Base-by-base conservation (phyloP, 92 coral and sea anemone species). In the Epizoanthus rinbou region DNA sequence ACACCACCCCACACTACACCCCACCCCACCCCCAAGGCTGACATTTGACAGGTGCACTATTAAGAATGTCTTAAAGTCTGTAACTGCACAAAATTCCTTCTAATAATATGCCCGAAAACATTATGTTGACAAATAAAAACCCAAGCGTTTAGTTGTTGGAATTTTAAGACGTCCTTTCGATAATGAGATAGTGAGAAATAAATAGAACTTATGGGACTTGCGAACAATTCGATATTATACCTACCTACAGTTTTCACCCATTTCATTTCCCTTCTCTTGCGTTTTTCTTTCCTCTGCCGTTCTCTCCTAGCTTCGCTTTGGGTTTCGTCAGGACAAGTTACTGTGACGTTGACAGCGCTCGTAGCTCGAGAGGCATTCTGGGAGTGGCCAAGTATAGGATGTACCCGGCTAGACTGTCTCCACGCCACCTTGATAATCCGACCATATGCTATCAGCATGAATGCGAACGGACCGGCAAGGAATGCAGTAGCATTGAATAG, bases 211-310 rank as follows among this genome's bases (percentile, higher is more conserved):
- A 35, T 18, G 18, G 9, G 11, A 25, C 41, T 28, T 9, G 8
- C 0, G 15, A 35, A 68, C 18, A n/a, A 13, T 68, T 6, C 13
- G 39, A 19, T 19, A 13, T 17, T 0, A 73, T 10, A 68, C 88
- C 67, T 68, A 89, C 92, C 92, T 16, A 89, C 75, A 52, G 92
- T 89, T 64, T 86, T 89, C 9, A 86, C 92, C 90, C 92, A 86
- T 79, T 86, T 89, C 82, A 89, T 64, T 64, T 85, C 92, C 64
- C 18, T 62, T 66, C 67, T 85, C 17, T 10, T 39, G 9, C 59
- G 63, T 57, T 60, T 89, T 23, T 22, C 16, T 31, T 64, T 82
- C 50, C 35, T 15, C 1, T 33, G 57, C 11, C 35, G 33, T 54
- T 76, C 53, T 25, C 16, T 31, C 1, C 3, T 5, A 15, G 22